A percentile compares a stretch with the other conserved stretches of the same genome.
Conservation (phyloP, 2,113 vertebrate genomes). For the Melanocharis versteri region DNA sequence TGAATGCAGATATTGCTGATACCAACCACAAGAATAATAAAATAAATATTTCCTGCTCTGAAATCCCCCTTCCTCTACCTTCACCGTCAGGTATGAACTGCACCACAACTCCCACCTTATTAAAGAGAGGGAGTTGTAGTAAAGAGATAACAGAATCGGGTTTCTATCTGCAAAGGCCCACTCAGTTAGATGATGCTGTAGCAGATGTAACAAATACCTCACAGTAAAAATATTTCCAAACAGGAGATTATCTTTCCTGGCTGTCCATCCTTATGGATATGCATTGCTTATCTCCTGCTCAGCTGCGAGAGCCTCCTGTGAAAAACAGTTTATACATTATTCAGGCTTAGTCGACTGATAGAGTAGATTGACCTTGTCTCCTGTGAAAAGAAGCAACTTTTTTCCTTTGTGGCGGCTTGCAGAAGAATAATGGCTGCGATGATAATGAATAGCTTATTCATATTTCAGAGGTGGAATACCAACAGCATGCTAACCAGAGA, state of each 20-base stretch:
- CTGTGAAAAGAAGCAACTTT: slow-evolving; percentile 34
- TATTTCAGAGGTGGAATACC: slow-evolving; percentile 44
- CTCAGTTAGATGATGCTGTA: neutral
- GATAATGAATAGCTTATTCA: slow-evolving; percentile 58
- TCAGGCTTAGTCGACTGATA: slow-evolving; percentile 31
- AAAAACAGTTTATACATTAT: slow-evolving; percentile 51
- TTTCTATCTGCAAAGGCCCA: neutral
- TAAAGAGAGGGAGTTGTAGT: neutral
- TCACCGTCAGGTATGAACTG: neutral
- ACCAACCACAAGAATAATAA: neutral
- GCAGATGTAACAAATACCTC: slow-evolving; percentile 25
- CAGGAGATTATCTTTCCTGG: slow-evolving; percentile 1
- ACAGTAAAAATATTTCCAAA: slow-evolving; percentile 33
- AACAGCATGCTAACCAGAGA: slow-evolving; percentile 33
- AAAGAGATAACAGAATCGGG: neutral
- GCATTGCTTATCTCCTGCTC: slow-evolving; percentile 8
- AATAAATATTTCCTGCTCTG: neutral
- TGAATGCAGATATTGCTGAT: neutral
- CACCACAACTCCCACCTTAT: slow-evolving; percentile 5
- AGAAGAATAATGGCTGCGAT: slow-evolving; percentile 32
- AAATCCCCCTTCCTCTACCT: neutral
- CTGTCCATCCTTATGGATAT: neutral
- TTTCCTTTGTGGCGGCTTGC: neutral
- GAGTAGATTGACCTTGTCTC: slow-evolving; percentile 55
- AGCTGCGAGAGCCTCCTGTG: neutral